Base-by-base conservation (phyloP, 2,113 vertebrate genomes). In the Procavia capensis region DNA sequence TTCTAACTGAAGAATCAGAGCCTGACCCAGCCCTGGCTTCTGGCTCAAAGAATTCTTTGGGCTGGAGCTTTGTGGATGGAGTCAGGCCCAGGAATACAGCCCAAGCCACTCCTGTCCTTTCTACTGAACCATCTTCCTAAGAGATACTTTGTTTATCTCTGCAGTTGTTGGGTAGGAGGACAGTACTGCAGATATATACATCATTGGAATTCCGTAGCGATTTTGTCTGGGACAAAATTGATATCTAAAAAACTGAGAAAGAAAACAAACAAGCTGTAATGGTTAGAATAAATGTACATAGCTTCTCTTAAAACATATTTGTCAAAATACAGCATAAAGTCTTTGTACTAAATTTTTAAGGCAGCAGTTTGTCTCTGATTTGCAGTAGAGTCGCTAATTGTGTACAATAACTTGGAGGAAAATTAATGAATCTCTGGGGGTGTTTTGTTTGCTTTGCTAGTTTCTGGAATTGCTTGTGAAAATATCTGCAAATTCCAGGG, bases 321-420 rank as follows among this genome's bases (percentile, higher is more conserved):
- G 41, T 83, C 34, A 96, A 96, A 97, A 95, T 83, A 74, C 87
- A 85, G 22, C 29, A 9, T 57, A 80, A 63, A 84, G 0, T 76
- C 27, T 13, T 31, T 41, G n/a, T 2, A 64, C 79, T 78, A 74
- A 43, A 50, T 43, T 64, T 79, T 95, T 31, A 50, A 88, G 25
- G 10, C 70, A 95, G 59, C 85, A 94, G 63, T 78, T 24, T 24
- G 47, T 1, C 27, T 57, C 47, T 68, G 66, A 91, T 54, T 61
- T 39, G 2, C 57, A 41, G 57, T 4, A 79, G 82, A 80, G 11
- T 17, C 3, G 2, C 68, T 91, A 36, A 89, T 27, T 17, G n/a
- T 1, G 0, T 6, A 2, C 27, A 45, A 27, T 43, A 78, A 24
- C 11, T 64, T 79, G 36, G 45, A 36, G 43, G 72, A 5, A 41